Evolutionary conservation across 2,888 invertebrate genomes (phyloP), one percentile per base, ranked within the genome.

Genomic region (Crocallis elinguaria): DNA sequence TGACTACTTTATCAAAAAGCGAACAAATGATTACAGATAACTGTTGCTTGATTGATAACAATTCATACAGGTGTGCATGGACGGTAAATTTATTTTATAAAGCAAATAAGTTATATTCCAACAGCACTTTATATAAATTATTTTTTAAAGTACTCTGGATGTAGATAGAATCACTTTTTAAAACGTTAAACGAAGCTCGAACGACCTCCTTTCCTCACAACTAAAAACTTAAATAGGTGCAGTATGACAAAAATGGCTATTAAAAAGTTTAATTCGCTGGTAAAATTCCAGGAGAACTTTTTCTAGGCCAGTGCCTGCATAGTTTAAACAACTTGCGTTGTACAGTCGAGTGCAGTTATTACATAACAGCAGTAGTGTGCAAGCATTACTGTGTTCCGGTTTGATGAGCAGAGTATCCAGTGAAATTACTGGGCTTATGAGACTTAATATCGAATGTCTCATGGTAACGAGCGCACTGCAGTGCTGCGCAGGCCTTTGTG

Each of bases 341-440:
- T 66, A 49, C 43, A 63, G 64, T 54, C 13, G 53, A 64, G 63
- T 70, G 65, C 72, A 73, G 73, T 78, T 77, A 77, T 69, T 73
- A 75, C 70, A n/a, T n/a, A n/a, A n/a, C n/a, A n/a, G n/a, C n/a
- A n/a, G n/a, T n/a, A n/a, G n/a, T n/a, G n/a, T n/a, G n/a, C n/a
- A n/a, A n/a, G n/a, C n/a, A n/a, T n/a, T n/a, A n/a, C n/a, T n/a
- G n/a, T n/a, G n/a, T n/a, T n/a, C n/a, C n/a, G n/a, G n/a, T n/a
- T n/a, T n/a, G n/a, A n/a, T n/a, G n/a, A n/a, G n/a, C n/a, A n/a
- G n/a, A n/a, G n/a, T n/a, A n/a, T n/a, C n/a, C n/a, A n/a, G n/a
- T n/a, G n/a, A n/a, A n/a, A n/a, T n/a, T n/a, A n/a, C n/a, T n/a
- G n/a, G n/a, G n/a, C n/a, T n/a, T n/a, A n/a, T n/a, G n/a, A n/a